phyloP scores from a whole-genome alignment of 2,888 invertebrate genomes.

The Steinernema carpocapsae region DNA sequence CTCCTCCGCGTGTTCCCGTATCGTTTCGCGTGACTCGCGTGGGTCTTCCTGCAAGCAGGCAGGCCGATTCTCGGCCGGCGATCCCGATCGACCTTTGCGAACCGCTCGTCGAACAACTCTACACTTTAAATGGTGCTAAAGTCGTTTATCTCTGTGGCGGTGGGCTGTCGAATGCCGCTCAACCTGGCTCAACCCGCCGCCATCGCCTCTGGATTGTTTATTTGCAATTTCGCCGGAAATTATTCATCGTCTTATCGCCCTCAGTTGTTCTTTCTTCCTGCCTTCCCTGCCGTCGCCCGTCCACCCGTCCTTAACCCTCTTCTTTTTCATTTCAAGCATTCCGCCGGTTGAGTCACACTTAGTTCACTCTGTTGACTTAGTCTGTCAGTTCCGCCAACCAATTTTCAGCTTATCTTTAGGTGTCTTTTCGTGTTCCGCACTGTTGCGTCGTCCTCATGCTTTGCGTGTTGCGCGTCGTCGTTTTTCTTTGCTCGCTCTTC shows the following conservation, averaged over 20 bases:
- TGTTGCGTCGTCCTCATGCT: background rate
- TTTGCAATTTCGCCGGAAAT: slow-evolving; percentile 16
- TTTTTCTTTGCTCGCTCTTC: background rate
- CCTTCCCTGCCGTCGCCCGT: background rate
- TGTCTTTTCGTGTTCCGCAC: slow-evolving; percentile 6
- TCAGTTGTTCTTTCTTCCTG: background rate
- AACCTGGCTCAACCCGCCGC: background rate
- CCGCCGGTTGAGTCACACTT: background rate
- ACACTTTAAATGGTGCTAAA: slow-evolving; percentile 1
- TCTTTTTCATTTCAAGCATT: background rate
- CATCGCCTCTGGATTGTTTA: background rate
- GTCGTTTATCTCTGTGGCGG: background rate
- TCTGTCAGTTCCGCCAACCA: slow-evolving; percentile 3
- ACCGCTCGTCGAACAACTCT: no score
- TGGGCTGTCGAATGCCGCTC: background rate
- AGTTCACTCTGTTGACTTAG: slow-evolving; percentile 16
- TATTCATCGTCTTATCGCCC: slow-evolving; percentile 12
- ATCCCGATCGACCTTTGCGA: background rate
- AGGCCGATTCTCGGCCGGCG: background rate
- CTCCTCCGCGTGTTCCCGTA: no score
- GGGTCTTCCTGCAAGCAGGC: no score
- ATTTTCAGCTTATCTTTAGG: slow-evolving; percentile 22
- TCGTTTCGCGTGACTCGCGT: no score
- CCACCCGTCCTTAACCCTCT: background rate
- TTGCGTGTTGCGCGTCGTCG: background rate